Conservation (phyloP, 2,113 vertebrate species). For the Dinomys branickii region DNA sequence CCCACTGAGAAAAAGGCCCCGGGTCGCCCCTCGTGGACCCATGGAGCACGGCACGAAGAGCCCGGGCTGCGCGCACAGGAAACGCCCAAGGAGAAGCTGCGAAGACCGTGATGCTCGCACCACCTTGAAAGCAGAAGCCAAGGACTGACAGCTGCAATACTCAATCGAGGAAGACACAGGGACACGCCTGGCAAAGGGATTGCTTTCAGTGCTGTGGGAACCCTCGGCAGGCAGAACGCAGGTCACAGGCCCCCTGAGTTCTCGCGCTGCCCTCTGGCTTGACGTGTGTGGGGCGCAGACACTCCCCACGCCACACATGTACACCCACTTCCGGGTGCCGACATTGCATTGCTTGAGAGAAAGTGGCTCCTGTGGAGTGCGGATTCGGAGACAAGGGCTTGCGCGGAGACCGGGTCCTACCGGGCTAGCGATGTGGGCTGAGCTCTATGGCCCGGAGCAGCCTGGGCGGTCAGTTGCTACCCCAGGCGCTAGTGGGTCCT, state of each 20-base stretch:
- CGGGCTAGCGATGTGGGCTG: neutral
- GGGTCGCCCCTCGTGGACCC: neutral
- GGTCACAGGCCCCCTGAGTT: neutral
- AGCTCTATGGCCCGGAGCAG: neutral
- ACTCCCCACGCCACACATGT: neutral
- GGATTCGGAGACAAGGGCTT: neutral
- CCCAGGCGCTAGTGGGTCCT: neutral
- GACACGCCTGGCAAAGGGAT: neutral
- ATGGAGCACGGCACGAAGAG: neutral
- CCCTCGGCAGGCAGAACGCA: neutral
- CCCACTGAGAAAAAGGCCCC: neutral
- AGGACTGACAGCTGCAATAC: neutral
- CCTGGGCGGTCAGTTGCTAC: neutral
- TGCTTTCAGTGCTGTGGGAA: neutral
- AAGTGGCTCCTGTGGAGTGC: neutral
- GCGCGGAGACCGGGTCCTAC: neutral
- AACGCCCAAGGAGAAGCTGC: neutral
- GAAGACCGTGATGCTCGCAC: fast-evolving
- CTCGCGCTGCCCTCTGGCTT: neutral
- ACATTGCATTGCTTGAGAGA: neutral
- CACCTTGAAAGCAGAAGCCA: neutral
- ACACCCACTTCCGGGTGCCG: neutral
- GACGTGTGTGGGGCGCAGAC: neutral
- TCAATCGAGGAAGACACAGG: neutral
- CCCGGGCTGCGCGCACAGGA: neutral